Evolutionary conservation across 2,113 vertebrate species (phyloP).

Genomic region (Thymallus thymallus): DNA sequence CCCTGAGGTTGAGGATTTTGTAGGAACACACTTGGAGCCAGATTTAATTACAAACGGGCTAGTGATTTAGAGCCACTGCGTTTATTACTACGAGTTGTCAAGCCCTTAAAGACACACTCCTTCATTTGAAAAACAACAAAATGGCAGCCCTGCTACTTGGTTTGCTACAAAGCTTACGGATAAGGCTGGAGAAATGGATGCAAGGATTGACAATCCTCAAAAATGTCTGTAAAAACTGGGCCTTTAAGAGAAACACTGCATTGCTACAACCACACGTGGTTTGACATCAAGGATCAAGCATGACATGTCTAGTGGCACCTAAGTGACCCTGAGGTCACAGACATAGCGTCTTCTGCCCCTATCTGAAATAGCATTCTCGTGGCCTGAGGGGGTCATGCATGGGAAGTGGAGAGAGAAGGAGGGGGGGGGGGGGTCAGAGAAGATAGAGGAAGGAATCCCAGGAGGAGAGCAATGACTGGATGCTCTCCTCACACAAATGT

Average conservation of each 20-base stretch:
- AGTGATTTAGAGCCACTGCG: no score
- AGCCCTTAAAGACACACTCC: neutral
- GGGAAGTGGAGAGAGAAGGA: conserved; percentile 8
- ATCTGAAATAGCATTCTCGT: conserved; percentile 51
- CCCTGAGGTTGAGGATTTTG: conserved; percentile 22
- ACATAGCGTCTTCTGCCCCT: conserved; percentile 50
- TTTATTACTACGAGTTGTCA: no score
- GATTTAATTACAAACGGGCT: neutral
- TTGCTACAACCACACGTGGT: conserved; percentile 58
- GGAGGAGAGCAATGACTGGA: conserved; percentile 17
- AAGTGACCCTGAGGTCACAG: conserved; percentile 64
- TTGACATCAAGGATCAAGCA: conserved; percentile 56
- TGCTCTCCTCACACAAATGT: neutral
- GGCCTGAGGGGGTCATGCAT: conserved; percentile 33
- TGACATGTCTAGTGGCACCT: conserved; percentile 71
- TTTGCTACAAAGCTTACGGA: neutral
- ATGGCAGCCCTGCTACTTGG: neutral
- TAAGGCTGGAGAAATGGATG: neutral
- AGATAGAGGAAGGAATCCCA: conserved; percentile 12
- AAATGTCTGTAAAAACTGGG: conserved; percentile 15
- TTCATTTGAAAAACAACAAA: neutral
- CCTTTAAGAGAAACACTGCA: conserved; percentile 48
- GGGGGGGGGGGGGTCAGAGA: conserved; percentile 11
- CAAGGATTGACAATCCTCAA: neutral
- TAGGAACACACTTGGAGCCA: neutral